phyloP scores from a whole-genome alignment of 2,797 vertebrate genomes.

The Artibeus lituratus region DNA sequence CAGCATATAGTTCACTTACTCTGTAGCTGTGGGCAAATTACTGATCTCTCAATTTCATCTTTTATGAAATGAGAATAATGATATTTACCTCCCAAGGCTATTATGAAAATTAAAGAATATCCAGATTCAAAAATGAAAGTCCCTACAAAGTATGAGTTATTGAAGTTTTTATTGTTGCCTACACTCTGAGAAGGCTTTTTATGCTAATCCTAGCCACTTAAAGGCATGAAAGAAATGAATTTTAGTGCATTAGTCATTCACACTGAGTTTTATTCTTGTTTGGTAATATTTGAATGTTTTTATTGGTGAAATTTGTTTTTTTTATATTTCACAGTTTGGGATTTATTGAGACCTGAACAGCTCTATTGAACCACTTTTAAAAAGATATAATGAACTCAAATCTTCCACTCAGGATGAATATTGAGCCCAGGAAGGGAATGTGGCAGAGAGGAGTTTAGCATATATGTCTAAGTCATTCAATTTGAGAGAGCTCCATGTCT shows the following conservation, averaged over 20 bases:
- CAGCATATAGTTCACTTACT: slow-evolving; percentile 42
- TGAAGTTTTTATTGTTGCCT: slow-evolving; percentile 59
- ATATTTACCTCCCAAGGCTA: slow-evolving; percentile 63
- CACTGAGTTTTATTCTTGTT: slow-evolving; percentile 60
- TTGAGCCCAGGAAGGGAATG: neutral
- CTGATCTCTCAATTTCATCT: slow-evolving; percentile 66
- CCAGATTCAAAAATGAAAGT: slow-evolving; percentile 63
- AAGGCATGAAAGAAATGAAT: slow-evolving; percentile 59
- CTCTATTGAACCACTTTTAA: slow-evolving; percentile 38
- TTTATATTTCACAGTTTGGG: slow-evolving; percentile 40
- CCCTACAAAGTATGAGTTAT: slow-evolving; percentile 58
- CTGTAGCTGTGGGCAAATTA: slow-evolving; percentile 43
- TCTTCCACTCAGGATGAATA: slow-evolving; percentile 21
- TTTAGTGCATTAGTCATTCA: slow-evolving; percentile 58
- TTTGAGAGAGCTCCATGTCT: neutral
- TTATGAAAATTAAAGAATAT: slow-evolving; percentile 69
- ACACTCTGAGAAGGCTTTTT: slow-evolving; percentile 42
- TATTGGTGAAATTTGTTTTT: slow-evolving; percentile 49
- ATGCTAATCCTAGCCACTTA: slow-evolving; percentile 62
- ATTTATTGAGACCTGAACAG: slow-evolving; percentile 42
- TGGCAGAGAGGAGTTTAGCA: neutral
- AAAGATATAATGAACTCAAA: slow-evolving; percentile 25
- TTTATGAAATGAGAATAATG: slow-evolving; percentile 59
- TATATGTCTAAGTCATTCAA: neutral
- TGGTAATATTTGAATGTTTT: slow-evolving; percentile 60